These are phyloP conservation scores for Hirundo rustica DNA, from an alignment of 2,797 vertebrate genomes.

Conservation along the genomic window DNA sequence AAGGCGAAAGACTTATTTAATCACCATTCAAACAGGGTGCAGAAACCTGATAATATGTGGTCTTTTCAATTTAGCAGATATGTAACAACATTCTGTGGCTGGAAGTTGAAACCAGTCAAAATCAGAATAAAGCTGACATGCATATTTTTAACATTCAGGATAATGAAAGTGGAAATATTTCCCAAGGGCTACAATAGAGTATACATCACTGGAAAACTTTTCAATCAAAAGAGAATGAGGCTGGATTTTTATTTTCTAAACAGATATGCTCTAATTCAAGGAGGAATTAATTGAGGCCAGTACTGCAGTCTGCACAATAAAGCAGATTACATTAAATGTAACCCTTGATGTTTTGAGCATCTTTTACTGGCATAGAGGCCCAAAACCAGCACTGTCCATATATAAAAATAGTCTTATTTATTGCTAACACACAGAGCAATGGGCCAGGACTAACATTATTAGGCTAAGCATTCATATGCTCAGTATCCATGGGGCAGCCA, in stretches of 20 bases:
- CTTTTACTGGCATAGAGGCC: not conserved
- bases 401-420: not conserved
- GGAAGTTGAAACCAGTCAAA: slow-evolving; percentile 12
- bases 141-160: not conserved
- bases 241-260: not conserved
- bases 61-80: not conserved
- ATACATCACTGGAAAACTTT: not conserved
- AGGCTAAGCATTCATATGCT: slow-evolving; percentile 40
- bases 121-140: not conserved
- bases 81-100: not conserved
- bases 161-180: slow-evolving; percentile 37
- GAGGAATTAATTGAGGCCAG: slow-evolving; percentile 16
- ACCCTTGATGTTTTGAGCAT: not conserved
- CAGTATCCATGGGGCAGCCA: not conserved
- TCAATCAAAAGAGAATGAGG: not conserved
- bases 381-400: not conserved
- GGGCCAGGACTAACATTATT: slow-evolving; percentile 11
- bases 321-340: not conserved
- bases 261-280: slow-evolving; percentile 5
- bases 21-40: not conserved
- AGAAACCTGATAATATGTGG: not conserved
- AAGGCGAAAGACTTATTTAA: not conserved
- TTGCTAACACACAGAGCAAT: not conserved
- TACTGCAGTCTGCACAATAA: not conserved
- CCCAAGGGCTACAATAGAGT: not conserved